These are phyloP conservation scores for Microplitis mediator DNA, from an alignment of 1,140 invertebrate species.

Conservation along the genomic window DNA sequence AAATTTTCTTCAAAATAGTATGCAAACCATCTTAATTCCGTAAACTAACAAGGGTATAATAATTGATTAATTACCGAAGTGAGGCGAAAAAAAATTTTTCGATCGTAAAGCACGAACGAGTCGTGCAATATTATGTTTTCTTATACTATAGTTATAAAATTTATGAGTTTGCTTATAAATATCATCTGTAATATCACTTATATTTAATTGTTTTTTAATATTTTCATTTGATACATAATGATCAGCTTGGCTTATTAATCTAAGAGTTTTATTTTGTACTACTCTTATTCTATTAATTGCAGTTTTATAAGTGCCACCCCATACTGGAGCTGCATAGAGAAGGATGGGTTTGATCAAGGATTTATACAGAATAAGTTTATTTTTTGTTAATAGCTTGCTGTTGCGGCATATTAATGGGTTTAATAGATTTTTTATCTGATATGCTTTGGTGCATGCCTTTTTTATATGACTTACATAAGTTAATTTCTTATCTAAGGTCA, in stretches of 20 bases:
- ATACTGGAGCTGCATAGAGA: slow-evolving; percentile 1
- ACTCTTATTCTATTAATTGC: slow-evolving; percentile 15
- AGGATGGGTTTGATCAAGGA: slow-evolving; percentile 8
- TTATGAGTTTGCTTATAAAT: background rate
- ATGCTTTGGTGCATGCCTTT: slow-evolving; percentile 13
- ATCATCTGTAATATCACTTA: background rate
- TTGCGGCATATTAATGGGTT: slow-evolving; percentile 24
- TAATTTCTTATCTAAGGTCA: slow-evolving; percentile 28
- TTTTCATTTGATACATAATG: background rate
- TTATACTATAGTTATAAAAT: background rate
- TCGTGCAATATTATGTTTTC: background rate
- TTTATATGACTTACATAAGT: slow-evolving; percentile 16
- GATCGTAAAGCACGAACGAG: no score
- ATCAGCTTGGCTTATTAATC: background rate
- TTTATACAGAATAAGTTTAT: slow-evolving; percentile 26
- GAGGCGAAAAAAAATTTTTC: no score
- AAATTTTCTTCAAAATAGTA: no score
- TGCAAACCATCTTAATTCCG: no score
- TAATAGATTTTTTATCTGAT: slow-evolving; percentile 10
- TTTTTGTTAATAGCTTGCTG: slow-evolving; percentile 20
- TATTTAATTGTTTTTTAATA: background rate
- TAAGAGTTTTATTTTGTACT: slow-evolving; percentile 12
- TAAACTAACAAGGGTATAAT: no score
- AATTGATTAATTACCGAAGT: no score
- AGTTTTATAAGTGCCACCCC: background rate